These are phyloP conservation scores for Azorinus chamasolen DNA, from an alignment of 2,888 invertebrate species.

Conservation along the genomic window DNA sequence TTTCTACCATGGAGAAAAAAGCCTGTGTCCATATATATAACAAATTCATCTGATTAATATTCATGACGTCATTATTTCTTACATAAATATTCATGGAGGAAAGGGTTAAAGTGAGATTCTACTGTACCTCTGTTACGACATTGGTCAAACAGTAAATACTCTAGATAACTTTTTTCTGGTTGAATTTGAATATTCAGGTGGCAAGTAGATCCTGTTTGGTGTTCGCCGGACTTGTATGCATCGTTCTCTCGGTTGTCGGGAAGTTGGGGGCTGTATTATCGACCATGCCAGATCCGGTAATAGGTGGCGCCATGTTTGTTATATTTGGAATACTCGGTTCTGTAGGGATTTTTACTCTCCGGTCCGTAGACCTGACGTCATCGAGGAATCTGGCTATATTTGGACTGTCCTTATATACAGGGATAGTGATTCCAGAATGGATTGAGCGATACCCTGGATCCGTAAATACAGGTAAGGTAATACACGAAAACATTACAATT, in stretches of 20 bases:
- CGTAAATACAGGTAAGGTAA: conserved; percentile 45
- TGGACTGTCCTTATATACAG: conserved; percentile 59
- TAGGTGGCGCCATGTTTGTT: conserved; percentile 65
- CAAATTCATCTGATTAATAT: too few species aligned
- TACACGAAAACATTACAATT: too few species aligned
- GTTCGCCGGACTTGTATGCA: conserved; percentile 58
- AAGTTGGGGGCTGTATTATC: conserved; percentile 67
- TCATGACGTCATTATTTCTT: too few species aligned
- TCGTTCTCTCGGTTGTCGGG: conserved; percentile 66
- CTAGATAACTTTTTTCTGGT: too few species aligned
- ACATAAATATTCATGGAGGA: too few species aligned
- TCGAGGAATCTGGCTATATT: conserved; percentile 64
- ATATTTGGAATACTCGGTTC: conserved; percentile 64
- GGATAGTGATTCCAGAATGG: conserved; percentile 67
- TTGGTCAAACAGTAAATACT: too few species aligned
- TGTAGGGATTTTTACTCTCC: conserved; percentile 64
- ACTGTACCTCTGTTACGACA: too few species aligned
- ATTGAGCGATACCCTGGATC: conserved; percentile 48
- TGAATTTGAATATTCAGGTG: conserved; percentile 51
- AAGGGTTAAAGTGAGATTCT: too few species aligned
- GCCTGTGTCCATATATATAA: too few species aligned
- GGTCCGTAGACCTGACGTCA: conserved; percentile 59
- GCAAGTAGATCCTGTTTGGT: conserved; percentile 70
- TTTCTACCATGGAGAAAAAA: too few species aligned
- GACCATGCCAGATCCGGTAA: conserved; percentile 63